Evolutionary conservation across 2,888 invertebrate genomes (phyloP).

Genomic region (Polymixis lichenea): DNA sequence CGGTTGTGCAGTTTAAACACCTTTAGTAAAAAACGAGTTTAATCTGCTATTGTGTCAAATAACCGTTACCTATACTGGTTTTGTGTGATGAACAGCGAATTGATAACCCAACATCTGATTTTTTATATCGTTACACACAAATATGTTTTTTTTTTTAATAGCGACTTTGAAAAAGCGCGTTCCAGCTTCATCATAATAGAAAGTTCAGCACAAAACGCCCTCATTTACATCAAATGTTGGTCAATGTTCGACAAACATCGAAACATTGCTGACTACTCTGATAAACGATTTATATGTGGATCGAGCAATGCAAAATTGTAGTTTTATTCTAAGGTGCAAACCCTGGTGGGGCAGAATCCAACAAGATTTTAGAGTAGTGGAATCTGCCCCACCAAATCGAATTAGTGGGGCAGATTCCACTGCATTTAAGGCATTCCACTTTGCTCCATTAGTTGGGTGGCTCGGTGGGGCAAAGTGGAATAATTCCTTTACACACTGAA

Average conservation of each 20-base stretch:
- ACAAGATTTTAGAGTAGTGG: too few species aligned
- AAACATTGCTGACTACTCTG: neutral
- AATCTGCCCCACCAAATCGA: too few species aligned
- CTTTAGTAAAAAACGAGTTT: neutral
- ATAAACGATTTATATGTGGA: neutral
- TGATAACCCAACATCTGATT: neutral
- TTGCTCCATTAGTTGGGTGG: too few species aligned
- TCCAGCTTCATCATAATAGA: neutral
- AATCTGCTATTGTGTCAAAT: neutral
- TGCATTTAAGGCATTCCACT: too few species aligned
- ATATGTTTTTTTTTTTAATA: neutral
- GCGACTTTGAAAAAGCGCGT: neutral
- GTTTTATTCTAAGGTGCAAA: too few species aligned
- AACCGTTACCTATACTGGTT: neutral
- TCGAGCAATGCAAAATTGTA: constrained; percentile 24
- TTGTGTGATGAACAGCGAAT: neutral
- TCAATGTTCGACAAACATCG: constrained; percentile 11
- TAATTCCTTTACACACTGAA: too few species aligned
- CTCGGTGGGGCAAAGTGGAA: too few species aligned
- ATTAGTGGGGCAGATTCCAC: too few species aligned
- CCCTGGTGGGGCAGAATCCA: too few species aligned
- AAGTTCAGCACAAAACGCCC: neutral
- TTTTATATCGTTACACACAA: neutral
- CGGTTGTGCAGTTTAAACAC: neutral
- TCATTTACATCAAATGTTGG: constrained; percentile 26